Percentiles rank a stretch among this genome's conserved stretches.
These are phyloP conservation scores for Pheosia gnoma DNA, from an alignment of 2,888 invertebrate genomes.

Conservation along the genomic window DNA sequence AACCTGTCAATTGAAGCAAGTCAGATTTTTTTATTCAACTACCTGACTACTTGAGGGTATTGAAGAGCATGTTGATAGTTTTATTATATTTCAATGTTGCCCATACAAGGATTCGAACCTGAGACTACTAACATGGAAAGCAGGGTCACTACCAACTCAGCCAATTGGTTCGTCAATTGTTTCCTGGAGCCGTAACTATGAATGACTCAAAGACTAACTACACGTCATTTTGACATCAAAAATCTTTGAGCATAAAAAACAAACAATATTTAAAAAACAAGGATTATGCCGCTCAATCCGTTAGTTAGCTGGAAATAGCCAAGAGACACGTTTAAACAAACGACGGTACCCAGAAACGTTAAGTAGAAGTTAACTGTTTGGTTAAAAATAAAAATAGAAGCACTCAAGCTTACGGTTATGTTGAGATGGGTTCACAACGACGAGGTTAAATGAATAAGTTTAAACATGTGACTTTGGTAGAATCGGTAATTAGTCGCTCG, in stretches of 20 bases:
- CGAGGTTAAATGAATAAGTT: neutral
- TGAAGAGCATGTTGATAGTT: too few relatives aligned
- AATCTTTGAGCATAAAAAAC: conserved; percentile 32
- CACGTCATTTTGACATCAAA: conserved; percentile 13
- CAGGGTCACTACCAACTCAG: too few relatives aligned
- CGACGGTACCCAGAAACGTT: conserved; percentile 66
- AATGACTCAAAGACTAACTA: too few relatives aligned
- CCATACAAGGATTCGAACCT: too few relatives aligned
- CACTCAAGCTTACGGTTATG: conserved; percentile 51
- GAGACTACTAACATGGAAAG: too few relatives aligned
- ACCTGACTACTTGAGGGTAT: too few relatives aligned
- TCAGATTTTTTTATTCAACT: too few relatives aligned
- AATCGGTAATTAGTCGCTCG: neutral
- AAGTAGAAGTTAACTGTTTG: conserved; percentile 67
- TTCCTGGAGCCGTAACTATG: too few relatives aligned
- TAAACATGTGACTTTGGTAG: neutral
- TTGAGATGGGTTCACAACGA: conserved; percentile 4
- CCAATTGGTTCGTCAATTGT: too few relatives aligned
- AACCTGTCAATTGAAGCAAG: too few relatives aligned
- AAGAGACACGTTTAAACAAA: conserved; percentile 52
- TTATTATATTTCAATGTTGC: too few relatives aligned
- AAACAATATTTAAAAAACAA: conserved; percentile 15
- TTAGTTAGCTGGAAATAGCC: conserved; percentile 69
- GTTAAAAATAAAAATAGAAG: conserved; percentile 71
- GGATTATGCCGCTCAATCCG: conserved; percentile 44